Evolutionary conservation across 2,888 invertebrate species (phyloP), one percentile per base, ranked within the genome.

Genomic region (Balanococcus diminutus): DNA sequence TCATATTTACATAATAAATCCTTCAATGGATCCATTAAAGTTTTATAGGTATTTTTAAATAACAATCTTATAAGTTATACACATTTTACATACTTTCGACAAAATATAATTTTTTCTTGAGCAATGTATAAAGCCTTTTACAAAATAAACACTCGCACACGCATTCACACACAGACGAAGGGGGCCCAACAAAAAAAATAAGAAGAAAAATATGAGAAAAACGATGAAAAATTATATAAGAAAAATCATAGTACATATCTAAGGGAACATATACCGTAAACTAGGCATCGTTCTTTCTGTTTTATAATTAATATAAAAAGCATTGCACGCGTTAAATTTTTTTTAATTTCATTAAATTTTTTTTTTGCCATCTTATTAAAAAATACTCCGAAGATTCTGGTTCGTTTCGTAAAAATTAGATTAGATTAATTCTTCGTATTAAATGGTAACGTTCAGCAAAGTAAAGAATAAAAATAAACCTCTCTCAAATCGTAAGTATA

Each of bases 121-220:
- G 72, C 72, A 72, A 72, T 72, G 72, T 72, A 72, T 72, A 72
- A 72, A 72, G 72, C 72, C 56, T 72, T 72, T 25, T 72, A 72
- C 72, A 72, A 72, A 72, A 72, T 31, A 72, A 11, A 31, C 31
- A n/a, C n/a, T n/a, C n/a, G 14, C 22, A 31, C 28, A 31, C 31
- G 5, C 25, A 14, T n/a, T n/a, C 31, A 5, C 31, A 31, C 16
- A 72, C 25, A 31, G 22, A 25, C 14, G 16, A 14, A n/a, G n/a
- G n/a, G n/a, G n/a, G n/a, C n/a, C n/a, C n/a, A 42, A 42, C 11
- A 42, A 11, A 42, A 42, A 42, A 42, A 8, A 25, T 19, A 19
- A 22, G 22, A 25, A 6, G 61, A 22, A n/a, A n/a, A n/a, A n/a
- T n/a, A n/a, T n/a, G n/a, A 31, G 31, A 72, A 72, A 72, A 28